A percentile compares a stretch with the other conserved stretches of the same genome.
Evolutionary conservation across 2,113 vertebrate genomes (phyloP).

Genomic region (Rousettus leschenaultii): DNA sequence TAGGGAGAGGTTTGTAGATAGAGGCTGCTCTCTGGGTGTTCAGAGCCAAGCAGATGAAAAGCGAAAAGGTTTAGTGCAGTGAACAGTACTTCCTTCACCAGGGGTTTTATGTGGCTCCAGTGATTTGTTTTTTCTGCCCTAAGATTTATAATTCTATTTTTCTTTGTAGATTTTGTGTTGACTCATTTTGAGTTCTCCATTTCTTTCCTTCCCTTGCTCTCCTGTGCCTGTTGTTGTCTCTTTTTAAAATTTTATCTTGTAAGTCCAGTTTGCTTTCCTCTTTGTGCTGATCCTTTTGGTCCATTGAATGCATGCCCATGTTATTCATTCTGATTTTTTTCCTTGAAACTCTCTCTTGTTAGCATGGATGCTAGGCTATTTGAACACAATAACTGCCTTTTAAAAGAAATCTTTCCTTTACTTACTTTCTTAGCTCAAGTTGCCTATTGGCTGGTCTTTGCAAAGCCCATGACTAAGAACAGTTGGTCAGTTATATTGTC

Average conservation of each 20-base stretch:
- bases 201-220: neutral
- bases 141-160: slow-evolving; percentile 41
- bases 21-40: neutral
- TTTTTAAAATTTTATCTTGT: slow-evolving; percentile 39
- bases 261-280: slow-evolving; percentile 9
- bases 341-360: neutral
- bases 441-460: neutral
- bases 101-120: neutral
- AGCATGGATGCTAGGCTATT: neutral
- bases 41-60: slow-evolving; percentile 18
- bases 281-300: neutral
- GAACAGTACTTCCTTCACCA: neutral
- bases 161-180: slow-evolving; percentile 40
- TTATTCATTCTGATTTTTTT: slow-evolving; percentile 23
- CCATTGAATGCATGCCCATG: neutral
- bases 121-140: neutral
- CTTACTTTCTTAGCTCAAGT: neutral
- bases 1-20: neutral
- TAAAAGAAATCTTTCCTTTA: neutral
- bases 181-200: neutral
- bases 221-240: neutral
- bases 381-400: neutral
- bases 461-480: neutral
- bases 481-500: neutral
- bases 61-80: neutral